A percentile compares a stretch with the other conserved stretches of the same genome.
These are phyloP conservation scores for Antheraea assamensis DNA, from an alignment of 2,888 invertebrate genomes.

Conservation along the genomic window DNA sequence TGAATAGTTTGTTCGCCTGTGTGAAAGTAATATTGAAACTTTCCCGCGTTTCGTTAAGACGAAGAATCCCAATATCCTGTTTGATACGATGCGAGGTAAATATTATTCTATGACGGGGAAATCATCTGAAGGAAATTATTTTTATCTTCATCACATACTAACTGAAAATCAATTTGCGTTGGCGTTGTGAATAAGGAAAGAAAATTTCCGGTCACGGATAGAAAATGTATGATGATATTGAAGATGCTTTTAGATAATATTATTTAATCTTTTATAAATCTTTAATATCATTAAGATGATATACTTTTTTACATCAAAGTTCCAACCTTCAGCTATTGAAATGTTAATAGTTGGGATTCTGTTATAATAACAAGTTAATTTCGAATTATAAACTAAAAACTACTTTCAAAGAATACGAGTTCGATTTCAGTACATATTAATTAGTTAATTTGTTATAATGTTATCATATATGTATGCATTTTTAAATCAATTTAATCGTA, in stretches of 20 bases:
- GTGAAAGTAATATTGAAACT: constrained; percentile 1
- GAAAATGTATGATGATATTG: not conserved
- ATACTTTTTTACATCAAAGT: not conserved
- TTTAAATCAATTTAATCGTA: no score
- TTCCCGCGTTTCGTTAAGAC: constrained; percentile 22
- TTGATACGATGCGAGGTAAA: constrained; percentile 37
- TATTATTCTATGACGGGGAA: constrained; percentile 37
- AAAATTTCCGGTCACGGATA: constrained; percentile 8
- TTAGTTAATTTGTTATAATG: no score
- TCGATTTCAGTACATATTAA: no score
- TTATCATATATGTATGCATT: no score
- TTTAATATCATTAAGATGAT: not conserved
- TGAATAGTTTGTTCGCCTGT: not conserved
- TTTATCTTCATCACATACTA: constrained; percentile 17
- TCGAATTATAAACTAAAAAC: not conserved
- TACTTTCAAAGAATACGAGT: no score
- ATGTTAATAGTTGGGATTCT: not conserved
- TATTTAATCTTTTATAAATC: not conserved
- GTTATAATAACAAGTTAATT: not conserved
- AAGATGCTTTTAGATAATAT: not conserved
- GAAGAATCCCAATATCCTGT: constrained; percentile 42
- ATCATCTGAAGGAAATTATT: constrained; percentile 44
- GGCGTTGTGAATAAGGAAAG: constrained; percentile 8
- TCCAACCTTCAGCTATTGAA: not conserved
- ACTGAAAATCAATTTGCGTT: constrained; percentile 7